A percentile compares a stretch with the other conserved stretches of the same genome.
phyloP scores from a whole-genome alignment of 2,888 invertebrate genomes.

The Dendrolimus houi region DNA sequence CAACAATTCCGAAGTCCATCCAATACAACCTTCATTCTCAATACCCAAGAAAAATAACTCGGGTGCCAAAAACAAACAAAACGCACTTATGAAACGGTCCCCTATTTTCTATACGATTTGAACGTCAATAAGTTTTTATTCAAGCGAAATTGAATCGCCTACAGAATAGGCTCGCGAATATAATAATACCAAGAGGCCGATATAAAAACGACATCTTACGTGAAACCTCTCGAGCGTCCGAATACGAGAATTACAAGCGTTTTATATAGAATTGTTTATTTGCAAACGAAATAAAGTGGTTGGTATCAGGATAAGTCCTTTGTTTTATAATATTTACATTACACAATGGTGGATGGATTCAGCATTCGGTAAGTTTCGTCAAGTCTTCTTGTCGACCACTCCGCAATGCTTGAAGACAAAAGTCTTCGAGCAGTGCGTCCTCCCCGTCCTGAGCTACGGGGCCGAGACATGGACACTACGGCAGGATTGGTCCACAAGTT shows the following conservation, averaged over 20 bases:
- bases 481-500: too few relatives aligned
- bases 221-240: not conserved
- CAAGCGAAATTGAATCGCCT: constrained; percentile 27
- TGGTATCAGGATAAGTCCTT: not conserved
- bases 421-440: too few relatives aligned
- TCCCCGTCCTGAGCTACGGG: too few relatives aligned
- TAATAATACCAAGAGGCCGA: not conserved
- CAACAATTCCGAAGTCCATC: too few relatives aligned
- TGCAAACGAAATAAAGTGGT: not conserved
- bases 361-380: too few relatives aligned
- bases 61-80: not conserved
- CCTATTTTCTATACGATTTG: constrained; percentile 2
- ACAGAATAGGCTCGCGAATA: constrained; percentile 13
- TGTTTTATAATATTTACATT: too few relatives aligned
- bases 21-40: too few relatives aligned
- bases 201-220: not conserved
- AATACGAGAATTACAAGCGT: not conserved
- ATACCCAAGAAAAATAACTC: too few relatives aligned
- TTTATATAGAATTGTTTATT: not conserved
- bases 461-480: too few relatives aligned
- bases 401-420: too few relatives aligned
- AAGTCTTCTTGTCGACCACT: too few relatives aligned
- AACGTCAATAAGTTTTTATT: constrained; percentile 23
- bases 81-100: not conserved
- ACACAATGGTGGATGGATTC: too few relatives aligned